These are phyloP conservation scores for Barnardius zonarius DNA, from an alignment of 2,113 vertebrate genomes.

Conservation along the genomic window DNA sequence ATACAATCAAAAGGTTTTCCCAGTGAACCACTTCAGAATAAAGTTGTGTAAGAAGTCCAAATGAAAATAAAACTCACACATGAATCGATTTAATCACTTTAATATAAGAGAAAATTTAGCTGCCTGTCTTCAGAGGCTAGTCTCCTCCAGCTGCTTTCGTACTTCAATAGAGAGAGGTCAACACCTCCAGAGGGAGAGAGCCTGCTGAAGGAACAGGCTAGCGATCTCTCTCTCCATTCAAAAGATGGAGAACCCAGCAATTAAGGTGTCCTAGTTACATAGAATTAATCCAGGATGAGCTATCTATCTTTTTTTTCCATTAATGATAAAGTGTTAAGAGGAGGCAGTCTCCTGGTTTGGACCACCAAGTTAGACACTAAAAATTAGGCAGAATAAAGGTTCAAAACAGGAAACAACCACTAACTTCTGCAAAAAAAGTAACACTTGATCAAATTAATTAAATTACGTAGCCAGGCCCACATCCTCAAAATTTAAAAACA, in stretches of 20 bases:
- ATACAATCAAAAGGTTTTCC: neutral
- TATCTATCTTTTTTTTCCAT: neutral
- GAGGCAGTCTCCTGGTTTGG: neutral
- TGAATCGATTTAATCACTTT: neutral
- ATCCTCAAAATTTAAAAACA: neutral
- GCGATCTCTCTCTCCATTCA: neutral
- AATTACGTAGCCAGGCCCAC: neutral
- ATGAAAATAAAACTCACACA: neutral
- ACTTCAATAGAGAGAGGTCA: neutral
- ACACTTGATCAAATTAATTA: neutral
- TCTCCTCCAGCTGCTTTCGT: neutral
- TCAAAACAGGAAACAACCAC: neutral
- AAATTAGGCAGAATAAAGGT: neutral
- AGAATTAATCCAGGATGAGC: neutral
- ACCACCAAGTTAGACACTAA: neutral
- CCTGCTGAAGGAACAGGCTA: neutral
- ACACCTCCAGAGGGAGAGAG: neutral
- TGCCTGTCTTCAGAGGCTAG: neutral
- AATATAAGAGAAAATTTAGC: neutral
- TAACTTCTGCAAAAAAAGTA: neutral
- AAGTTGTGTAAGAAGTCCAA: neutral
- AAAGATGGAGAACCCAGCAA: neutral
- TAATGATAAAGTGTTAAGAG: neutral
- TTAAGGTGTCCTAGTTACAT: neutral
- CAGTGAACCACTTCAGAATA: neutral